phyloP scores from a whole-genome alignment of 2,113 vertebrate genomes.

The Puffinus mauretanicus region DNA sequence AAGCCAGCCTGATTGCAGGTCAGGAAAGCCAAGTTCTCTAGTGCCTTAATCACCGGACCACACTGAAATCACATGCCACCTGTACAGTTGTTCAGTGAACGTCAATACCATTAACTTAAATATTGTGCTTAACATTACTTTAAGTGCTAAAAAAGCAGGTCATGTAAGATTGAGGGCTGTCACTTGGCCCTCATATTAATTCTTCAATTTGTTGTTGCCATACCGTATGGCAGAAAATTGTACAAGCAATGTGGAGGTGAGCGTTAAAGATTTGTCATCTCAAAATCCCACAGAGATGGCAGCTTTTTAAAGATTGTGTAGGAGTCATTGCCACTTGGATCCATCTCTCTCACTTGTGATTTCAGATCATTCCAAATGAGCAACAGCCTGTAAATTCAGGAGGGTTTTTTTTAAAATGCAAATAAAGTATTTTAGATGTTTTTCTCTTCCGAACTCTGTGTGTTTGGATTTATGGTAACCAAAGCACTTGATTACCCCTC shows the following conservation, averaged over 20 bases:
- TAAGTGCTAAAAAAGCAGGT: neutral
- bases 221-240: neutral
- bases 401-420: neutral
- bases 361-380: slow-evolving; percentile 8
- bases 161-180: neutral
- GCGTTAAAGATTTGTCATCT: neutral
- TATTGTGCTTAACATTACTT: neutral
- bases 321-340: neutral
- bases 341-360: neutral
- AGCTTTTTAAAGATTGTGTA: neutral
- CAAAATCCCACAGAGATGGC: neutral
- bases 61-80: neutral
- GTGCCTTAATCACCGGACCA: neutral
- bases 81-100: neutral
- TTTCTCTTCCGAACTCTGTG: neutral
- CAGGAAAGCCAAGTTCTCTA: neutral
- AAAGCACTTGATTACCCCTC: neutral
- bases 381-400: neutral
- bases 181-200: neutral
- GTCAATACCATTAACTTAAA: neutral
- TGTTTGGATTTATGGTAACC: neutral
- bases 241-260: neutral
- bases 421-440: neutral
- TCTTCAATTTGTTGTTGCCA: neutral
- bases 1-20: neutral